phyloP scores from a whole-genome alignment of 1,140 invertebrate genomes.

The Diplogasteroides magnus region DNA sequence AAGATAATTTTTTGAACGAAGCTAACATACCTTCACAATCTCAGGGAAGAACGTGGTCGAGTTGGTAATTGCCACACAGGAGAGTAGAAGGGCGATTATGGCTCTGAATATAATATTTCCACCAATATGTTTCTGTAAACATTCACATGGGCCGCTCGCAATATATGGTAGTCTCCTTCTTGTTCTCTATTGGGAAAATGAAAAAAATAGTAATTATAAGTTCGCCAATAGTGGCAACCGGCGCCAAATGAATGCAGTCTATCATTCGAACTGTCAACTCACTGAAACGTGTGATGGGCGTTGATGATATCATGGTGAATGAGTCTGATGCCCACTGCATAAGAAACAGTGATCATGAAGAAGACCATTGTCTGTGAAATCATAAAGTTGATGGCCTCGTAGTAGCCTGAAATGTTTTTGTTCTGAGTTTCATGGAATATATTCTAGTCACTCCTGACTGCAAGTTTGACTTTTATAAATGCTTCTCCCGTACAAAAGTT shows the following conservation, averaged over 20 bases:
- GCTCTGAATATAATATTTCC: not conserved
- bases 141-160: not conserved
- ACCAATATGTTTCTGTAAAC: not conserved
- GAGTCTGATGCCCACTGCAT: constrained; percentile 56
- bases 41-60: not conserved
- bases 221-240: not conserved
- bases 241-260: not conserved
- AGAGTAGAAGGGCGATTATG: not conserved
- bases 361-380: constrained; percentile 55
- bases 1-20: not conserved
- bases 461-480: too few relatives aligned
- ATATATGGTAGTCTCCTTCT: not conserved
- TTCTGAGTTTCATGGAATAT: too few relatives aligned
- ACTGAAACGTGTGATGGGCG: constrained; percentile 17
- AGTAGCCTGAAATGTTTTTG: constrained; percentile 1
- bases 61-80: not conserved
- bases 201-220: not conserved
- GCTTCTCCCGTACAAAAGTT: too few relatives aligned
- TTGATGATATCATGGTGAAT: constrained; percentile 16
- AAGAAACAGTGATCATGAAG: constrained; percentile 57
- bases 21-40: not conserved
- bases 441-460: too few relatives aligned
- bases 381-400: constrained; percentile 23
- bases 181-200: not conserved
- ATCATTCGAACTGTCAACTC: constrained; percentile 10